Evolutionary conservation across 1,140 invertebrate genomes (phyloP).

Genomic region (Ceratosolen solmsi): DNA sequence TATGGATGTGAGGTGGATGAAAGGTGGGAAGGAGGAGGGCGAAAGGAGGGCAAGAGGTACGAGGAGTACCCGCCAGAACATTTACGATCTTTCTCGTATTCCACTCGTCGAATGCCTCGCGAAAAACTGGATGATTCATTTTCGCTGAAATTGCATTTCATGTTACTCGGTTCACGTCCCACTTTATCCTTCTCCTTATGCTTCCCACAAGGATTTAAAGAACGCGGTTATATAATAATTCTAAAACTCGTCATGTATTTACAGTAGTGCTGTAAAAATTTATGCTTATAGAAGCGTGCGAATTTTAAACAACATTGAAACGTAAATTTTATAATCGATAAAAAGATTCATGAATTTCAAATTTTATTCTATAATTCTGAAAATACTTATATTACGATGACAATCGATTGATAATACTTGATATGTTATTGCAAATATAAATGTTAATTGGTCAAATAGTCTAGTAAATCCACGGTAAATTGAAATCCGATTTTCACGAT

Average conservation of each 20-base stretch:
- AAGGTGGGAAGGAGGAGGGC: not conserved
- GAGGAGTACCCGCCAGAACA: not conserved
- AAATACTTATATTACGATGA: not conserved
- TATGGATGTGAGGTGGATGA: not conserved
- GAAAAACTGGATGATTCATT: conserved; percentile 45
- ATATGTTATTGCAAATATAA: not conserved
- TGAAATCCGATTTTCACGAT: too few relatives aligned
- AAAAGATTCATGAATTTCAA: not conserved
- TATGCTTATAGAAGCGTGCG: not conserved
- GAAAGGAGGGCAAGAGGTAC: not conserved
- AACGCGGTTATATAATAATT: conserved; percentile 21
- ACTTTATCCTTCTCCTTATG: not conserved
- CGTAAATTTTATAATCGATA: not conserved
- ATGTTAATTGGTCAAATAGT: not conserved
- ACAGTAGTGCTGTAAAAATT: not conserved
- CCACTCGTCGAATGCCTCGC: conserved; percentile 21
- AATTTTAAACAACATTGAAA: not conserved
- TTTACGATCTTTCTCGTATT: conserved; percentile 41
- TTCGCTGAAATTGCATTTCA: conserved; percentile 42
- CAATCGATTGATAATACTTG: not conserved
- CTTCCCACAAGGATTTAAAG: not conserved
- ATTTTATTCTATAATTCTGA: not conserved
- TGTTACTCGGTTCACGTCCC: not conserved
- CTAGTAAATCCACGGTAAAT: not conserved
- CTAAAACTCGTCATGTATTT: not conserved